Evolutionary conservation across 2,113 vertebrate genomes (phyloP).

Genomic region (Dipodomys spectabilis): DNA sequence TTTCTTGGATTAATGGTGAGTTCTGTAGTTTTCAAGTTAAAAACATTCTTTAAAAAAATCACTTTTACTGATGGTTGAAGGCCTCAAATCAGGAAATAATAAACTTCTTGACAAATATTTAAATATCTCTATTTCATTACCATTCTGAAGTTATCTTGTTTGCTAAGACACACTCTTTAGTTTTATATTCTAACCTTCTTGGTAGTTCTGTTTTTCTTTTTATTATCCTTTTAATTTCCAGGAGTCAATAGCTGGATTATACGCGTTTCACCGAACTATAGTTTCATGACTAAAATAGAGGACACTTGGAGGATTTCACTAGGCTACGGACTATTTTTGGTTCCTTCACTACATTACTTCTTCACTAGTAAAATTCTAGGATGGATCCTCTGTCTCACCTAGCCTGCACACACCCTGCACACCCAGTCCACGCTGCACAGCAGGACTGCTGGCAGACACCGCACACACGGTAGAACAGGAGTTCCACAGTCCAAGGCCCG

Average conservation of each 20-base stretch:
- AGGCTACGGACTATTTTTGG: background rate
- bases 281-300: background rate
- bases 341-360: too few relatives aligned
- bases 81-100: background rate
- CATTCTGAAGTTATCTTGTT: background rate
- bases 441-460: too few relatives aligned
- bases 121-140: background rate
- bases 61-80: background rate
- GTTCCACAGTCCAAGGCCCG: too few relatives aligned
- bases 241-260: background rate
- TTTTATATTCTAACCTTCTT: background rate
- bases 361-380: background rate
- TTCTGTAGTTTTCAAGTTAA: background rate
- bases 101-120: background rate
- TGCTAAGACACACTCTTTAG: background rate
- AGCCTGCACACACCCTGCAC: too few relatives aligned
- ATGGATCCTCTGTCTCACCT: too few relatives aligned
- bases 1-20: background rate
- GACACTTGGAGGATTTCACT: background rate
- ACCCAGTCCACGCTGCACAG: too few relatives aligned
- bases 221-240: background rate
- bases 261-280: background rate
- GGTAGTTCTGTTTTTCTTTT: background rate
- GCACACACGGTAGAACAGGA: too few relatives aligned
- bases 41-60: background rate